Percentiles rank a stretch among this genome's conserved stretches.
phyloP scores from a whole-genome alignment of 2,113 vertebrate species.

The Cheirogaleus medius region DNA sequence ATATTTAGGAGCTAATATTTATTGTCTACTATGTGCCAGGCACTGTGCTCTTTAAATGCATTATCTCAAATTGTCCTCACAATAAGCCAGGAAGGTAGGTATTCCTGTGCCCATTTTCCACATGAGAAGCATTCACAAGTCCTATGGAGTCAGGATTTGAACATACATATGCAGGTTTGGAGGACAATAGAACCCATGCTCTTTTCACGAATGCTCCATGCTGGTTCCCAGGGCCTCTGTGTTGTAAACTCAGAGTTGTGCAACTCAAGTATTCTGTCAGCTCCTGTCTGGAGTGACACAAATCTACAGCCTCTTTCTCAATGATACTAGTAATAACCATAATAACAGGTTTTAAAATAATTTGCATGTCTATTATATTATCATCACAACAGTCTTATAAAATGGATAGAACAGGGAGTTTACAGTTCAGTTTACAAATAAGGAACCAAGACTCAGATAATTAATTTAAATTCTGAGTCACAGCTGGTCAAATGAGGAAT shows the following conservation, averaged over 20 bases:
- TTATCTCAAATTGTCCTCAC: background rate
- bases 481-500: background rate
- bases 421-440: background rate
- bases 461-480: background rate
- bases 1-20: background rate
- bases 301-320: background rate
- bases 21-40: background rate
- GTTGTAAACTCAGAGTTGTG: background rate
- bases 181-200: background rate
- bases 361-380: background rate
- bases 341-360: background rate
- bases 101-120: background rate
- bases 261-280: background rate
- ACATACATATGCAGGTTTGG: background rate
- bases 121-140: background rate
- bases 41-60: background rate
- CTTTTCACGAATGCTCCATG: background rate
- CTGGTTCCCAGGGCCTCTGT: background rate
- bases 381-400: background rate
- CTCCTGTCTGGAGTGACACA: background rate
- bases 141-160: background rate
- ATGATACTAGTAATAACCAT: background rate
- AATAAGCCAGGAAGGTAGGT: background rate
- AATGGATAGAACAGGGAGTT: background rate
- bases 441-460: background rate